phyloP scores from a whole-genome alignment of 2,888 invertebrate genomes.

The Ligdia adustata region DNA sequence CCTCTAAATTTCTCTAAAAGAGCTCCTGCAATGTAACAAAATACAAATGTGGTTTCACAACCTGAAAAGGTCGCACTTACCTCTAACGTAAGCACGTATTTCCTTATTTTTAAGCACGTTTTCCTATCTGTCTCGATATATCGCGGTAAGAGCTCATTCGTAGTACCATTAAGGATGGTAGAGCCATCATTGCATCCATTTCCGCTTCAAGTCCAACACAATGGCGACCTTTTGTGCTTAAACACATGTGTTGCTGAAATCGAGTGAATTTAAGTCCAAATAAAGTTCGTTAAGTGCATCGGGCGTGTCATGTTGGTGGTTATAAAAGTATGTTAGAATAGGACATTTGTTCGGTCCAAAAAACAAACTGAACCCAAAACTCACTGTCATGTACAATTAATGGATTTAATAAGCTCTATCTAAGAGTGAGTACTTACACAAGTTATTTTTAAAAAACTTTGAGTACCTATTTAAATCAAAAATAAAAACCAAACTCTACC shows the following conservation, averaged over 20 bases:
- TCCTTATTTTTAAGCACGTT: slow-evolving; percentile 26
- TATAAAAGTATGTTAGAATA: background rate
- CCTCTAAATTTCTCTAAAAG: no score
- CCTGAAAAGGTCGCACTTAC: background rate
- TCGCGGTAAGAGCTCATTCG: slow-evolving; percentile 52
- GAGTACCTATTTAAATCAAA: no score
- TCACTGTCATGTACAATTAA: no score
- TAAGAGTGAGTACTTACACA: no score
- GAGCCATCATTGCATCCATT: slow-evolving; percentile 58
- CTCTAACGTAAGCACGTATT: slow-evolving; percentile 28
- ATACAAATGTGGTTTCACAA: background rate
- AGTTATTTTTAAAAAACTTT: no score
- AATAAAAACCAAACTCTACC: no score
- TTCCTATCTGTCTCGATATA: slow-evolving; percentile 45
- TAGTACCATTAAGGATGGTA: slow-evolving; percentile 54
- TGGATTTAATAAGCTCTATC: no score
- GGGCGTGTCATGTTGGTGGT: background rate
- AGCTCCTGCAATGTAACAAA: background rate
- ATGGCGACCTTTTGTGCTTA: slow-evolving; percentile 46
- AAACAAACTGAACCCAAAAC: no score
- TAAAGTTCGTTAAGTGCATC: slow-evolving; percentile 20
- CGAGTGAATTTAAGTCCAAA: slow-evolving; percentile 13
- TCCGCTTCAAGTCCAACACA: slow-evolving; percentile 49
- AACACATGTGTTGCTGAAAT: slow-evolving; percentile 27
- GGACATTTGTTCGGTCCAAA: no score